These are phyloP conservation scores for Lophotriccus pileatus DNA, from an alignment of 2,797 vertebrate genomes.

Conservation along the genomic window DNA sequence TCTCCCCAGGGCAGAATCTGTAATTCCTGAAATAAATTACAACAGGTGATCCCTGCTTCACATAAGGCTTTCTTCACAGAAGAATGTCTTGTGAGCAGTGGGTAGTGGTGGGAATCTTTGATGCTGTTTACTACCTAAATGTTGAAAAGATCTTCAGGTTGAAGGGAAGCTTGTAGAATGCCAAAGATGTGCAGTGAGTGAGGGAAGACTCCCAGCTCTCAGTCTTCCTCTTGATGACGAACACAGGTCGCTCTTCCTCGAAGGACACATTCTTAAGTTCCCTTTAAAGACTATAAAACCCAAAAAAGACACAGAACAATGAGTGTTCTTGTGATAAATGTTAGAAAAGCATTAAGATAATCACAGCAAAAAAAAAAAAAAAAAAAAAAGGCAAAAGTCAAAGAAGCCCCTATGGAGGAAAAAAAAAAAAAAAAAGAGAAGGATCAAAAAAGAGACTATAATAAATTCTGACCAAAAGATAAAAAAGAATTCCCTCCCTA, in stretches of 20 bases:
- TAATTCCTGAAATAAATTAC: not conserved
- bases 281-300: not conserved
- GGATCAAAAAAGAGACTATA: not conserved
- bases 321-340: not conserved
- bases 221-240: not conserved
- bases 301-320: not conserved
- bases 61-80: not conserved
- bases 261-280: not conserved
- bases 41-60: not conserved
- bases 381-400: not conserved
- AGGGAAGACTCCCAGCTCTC: not conserved
- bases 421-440: not conserved
- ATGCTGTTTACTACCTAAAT: not conserved
- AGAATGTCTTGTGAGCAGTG: not conserved
- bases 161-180: not conserved
- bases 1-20: not conserved
- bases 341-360: not conserved
- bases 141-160: not conserved
- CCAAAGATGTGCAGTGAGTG: not conserved
- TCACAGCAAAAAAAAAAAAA: not conserved
- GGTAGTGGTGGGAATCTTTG: not conserved
- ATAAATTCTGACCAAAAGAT: slow-evolving; percentile 36
- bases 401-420: not conserved
- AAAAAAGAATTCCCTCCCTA: not conserved
- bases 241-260: not conserved